These are phyloP conservation scores for Rhagoletis pomonella DNA, from an alignment of 1,140 invertebrate genomes.

Conservation along the genomic window DNA sequence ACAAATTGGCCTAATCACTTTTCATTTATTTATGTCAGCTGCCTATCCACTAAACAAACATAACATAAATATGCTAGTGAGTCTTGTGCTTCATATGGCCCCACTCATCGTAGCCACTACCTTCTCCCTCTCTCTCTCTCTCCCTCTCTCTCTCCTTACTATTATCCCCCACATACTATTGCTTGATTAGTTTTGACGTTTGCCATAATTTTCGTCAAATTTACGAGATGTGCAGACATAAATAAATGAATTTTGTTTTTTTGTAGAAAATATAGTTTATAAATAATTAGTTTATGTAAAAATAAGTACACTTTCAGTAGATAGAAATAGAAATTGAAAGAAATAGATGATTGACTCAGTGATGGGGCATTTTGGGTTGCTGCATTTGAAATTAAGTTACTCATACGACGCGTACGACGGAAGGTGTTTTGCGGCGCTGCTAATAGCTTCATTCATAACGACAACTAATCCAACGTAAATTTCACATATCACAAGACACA, in stretches of 20 bases:
- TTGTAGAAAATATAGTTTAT: background rate
- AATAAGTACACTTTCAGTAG: no score
- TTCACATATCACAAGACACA: background rate
- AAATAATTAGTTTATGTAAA: background rate
- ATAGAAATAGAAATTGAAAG: background rate
- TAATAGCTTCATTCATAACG: conserved; percentile 39
- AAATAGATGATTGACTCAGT: background rate
- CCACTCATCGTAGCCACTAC: no score
- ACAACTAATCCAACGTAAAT: background rate
- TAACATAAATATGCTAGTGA: background rate
- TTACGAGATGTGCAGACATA: background rate
- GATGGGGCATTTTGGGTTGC: background rate
- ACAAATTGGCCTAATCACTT: conserved; percentile 36
- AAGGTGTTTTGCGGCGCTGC: background rate
- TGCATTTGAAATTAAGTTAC: background rate
- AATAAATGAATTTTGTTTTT: background rate
- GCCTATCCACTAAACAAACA: background rate
- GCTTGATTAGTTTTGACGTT: conserved; percentile 44
- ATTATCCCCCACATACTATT: background rate
- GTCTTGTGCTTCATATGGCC: no score
- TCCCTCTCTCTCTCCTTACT: no score
- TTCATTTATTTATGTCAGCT: conserved; percentile 35
- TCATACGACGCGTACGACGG: background rate
- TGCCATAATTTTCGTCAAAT: conserved; percentile 19
- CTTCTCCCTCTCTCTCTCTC: no score